These are phyloP conservation scores for Lasioglossum lativentre DNA, from an alignment of 2,888 invertebrate genomes.

Conservation along the genomic window DNA sequence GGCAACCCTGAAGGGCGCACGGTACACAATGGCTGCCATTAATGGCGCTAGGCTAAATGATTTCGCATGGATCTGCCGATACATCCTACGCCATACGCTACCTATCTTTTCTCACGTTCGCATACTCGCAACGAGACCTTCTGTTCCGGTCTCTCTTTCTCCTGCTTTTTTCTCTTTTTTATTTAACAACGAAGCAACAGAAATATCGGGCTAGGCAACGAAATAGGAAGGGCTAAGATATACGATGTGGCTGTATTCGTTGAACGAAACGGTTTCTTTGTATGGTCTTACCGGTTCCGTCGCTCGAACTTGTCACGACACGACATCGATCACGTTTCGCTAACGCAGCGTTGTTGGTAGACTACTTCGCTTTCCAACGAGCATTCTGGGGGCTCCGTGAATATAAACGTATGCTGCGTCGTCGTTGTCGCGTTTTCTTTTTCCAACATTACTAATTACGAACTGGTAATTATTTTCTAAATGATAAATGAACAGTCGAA, in stretches of 20 bases:
- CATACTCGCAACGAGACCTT: neutral
- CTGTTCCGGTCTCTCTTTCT: neutral
- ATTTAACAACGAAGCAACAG: neutral
- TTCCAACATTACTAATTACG: neutral
- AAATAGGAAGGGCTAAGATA: neutral
- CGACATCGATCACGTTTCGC: constrained; percentile 6
- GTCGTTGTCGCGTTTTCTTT: neutral
- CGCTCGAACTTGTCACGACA: neutral
- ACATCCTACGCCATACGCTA: constrained; percentile 23
- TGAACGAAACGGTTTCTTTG: neutral
- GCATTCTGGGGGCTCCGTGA: neutral
- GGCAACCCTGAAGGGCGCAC: constrained; percentile 67
- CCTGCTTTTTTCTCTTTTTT: neutral
- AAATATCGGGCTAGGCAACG: neutral
- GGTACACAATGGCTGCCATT: constrained; percentile 67
- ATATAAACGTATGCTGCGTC: neutral
- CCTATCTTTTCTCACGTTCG: constrained; percentile 35
- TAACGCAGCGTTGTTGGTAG: neutral
- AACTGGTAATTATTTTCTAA: constrained; percentile 9
- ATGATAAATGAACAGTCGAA: neutral
- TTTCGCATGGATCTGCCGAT: constrained; percentile 44
- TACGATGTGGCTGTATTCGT: neutral
- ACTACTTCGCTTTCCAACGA: neutral
- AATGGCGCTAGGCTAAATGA: constrained; percentile 54
- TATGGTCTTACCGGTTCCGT: constrained; percentile 10